phyloP scores from a whole-genome alignment of 2,888 invertebrate genomes.

The Rhaphigaster nebulosa region DNA sequence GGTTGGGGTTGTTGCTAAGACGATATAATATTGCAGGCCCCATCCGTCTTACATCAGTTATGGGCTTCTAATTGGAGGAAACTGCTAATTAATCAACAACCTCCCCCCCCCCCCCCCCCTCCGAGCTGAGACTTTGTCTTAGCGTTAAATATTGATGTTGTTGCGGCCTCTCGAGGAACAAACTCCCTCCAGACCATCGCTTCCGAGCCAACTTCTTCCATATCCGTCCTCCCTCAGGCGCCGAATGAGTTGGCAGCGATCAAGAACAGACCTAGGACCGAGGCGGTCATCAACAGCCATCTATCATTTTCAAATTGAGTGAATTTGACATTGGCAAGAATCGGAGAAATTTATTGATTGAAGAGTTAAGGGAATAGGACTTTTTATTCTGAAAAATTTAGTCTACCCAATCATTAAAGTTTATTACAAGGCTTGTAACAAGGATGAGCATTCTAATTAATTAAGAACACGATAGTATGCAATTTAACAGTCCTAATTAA shows the following conservation, averaged over 20 bases:
- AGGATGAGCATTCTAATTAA: too few species aligned
- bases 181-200: slow-evolving; percentile 25
- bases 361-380: too few species aligned
- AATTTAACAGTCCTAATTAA: too few species aligned
- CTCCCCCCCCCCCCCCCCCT: slow-evolving; percentile 60
- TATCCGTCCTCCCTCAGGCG: slow-evolving; percentile 28
- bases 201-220: slow-evolving; percentile 36
- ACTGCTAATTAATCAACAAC: slow-evolving; percentile 65
- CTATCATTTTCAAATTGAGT: background rate
- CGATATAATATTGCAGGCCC: slow-evolving; percentile 63
- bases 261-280: background rate
- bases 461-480: too few species aligned
- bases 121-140: slow-evolving; percentile 55
- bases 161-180: background rate
- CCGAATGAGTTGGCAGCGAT: background rate
- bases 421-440: too few species aligned
- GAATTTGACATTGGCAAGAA: background rate
- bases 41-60: slow-evolving; percentile 65
- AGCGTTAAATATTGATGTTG: slow-evolving; percentile 60
- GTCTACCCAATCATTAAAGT: too few species aligned
- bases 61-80: slow-evolving; percentile 64
- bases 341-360: background rate
- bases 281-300: background rate
- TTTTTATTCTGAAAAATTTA: too few species aligned
- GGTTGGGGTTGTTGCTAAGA: slow-evolving; percentile 62